Evolutionary conservation across 2,888 invertebrate genomes (phyloP), one percentile per base, ranked within the genome.

Genomic region (Antitype chi): DNA sequence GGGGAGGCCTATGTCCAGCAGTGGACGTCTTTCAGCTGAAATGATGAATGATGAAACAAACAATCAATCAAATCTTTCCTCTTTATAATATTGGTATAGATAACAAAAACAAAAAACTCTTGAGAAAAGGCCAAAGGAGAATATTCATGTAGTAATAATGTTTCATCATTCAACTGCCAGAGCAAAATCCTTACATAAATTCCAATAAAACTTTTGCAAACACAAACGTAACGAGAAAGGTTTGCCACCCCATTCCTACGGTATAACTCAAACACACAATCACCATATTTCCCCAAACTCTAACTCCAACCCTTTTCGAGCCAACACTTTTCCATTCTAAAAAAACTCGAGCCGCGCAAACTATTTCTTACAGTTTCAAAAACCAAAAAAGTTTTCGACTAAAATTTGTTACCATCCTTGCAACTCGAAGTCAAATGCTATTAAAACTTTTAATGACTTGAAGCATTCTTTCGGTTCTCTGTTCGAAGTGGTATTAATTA

Each of bases 381-480:
- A 94, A 93, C 92, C 83, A 74, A 85, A 93, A 93, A 94, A 94
- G 91, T 92, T 91, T 90, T 92, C 91, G 92, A 88, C 93, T 92
- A 91, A 94, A 95, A 94, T 95, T 94, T 95, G 94, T 94, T 94
- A 91, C 95, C 92, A 91, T 93, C 92, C 93, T 91, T 90, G 92
- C 93, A 91, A 84, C 73, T 87, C 90, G 89, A 93, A 95, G 94
- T 95, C 95, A 95, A 95, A 96, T 92, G 95, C 96, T 95, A 96
- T 96, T 96, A 96, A 96, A 96, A 96, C 90, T 96, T 96, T 96
- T 96, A 96, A 96, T 96, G 96, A 95, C 95, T 95, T 95, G 94
- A 91, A 94, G 96, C 94, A 96, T 96, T 96, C 96, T 96, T 96
- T 95, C 91, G 91, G 93, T 91, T 91, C 92, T 92, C 92, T 94